These are phyloP conservation scores for Tinamus major DNA, from an alignment of 2,797 vertebrate genomes.

Conservation along the genomic window DNA sequence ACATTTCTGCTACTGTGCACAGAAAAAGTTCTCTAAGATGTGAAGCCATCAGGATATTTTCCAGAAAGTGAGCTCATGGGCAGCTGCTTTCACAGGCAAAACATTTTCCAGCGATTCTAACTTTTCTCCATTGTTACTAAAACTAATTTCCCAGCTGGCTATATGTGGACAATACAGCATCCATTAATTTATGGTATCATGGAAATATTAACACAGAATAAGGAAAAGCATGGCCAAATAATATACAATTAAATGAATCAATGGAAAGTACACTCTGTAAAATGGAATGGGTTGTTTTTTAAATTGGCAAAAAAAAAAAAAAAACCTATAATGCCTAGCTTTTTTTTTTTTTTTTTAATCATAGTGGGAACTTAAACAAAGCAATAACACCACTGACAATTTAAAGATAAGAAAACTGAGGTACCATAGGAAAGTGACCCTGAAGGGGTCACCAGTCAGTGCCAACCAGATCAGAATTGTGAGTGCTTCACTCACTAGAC, in stretches of 20 bases:
- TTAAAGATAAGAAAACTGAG: background rate
- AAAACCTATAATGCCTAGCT: background rate
- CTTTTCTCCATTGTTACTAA: constrained; percentile 47
- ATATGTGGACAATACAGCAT: background rate
- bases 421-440: background rate
- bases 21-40: constrained; percentile 69
- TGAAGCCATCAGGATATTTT: constrained; percentile 74
- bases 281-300: background rate
- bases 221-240: background rate
- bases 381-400: background rate
- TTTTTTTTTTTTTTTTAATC: background rate
- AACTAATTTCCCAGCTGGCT: constrained; percentile 50
- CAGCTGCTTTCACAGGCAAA: constrained; percentile 70
- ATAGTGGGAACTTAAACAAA: background rate
- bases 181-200: background rate
- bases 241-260: constrained; percentile 1
- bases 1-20: constrained; percentile 81
- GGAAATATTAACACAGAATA: constrained; percentile 21
- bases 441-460: background rate
- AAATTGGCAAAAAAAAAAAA: background rate
- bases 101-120: constrained; percentile 77
- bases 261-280: background rate
- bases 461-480: background rate
- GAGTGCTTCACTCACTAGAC: background rate
- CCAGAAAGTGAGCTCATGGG: constrained; percentile 84